Base-by-base conservation (phyloP, 2,113 vertebrate species). In the Scopus umbretta region DNA sequence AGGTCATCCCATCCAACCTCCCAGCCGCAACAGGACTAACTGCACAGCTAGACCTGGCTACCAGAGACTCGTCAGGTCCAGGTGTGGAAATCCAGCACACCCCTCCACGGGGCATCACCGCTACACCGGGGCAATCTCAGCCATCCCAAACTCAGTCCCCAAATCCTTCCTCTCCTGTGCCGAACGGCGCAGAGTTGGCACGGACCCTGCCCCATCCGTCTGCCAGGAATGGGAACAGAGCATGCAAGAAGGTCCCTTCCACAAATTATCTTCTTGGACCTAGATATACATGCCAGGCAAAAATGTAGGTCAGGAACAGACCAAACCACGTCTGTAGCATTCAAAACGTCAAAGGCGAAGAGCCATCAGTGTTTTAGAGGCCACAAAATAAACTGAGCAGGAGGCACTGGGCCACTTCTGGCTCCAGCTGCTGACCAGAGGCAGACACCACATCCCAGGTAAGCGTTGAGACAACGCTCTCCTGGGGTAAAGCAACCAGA, bases 111-210 rank as follows among this genome's bases (percentile, higher is more conserved):
- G 42, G 7, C 75, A 80, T 4, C 22, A 10, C 9, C 1, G 1
- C 15, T 27, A 62, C 10, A 7, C 8, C 2, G 2, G 26, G 18
- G 15, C 36, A 42, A 78, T 9, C 40, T 30, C 47, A 26, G 47
- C 12, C 45, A n/a, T 4, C 43, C 14, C 72, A 56, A 22, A 11
- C 18, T 47, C 3, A 2, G 16, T 12, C 15, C 18, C 32, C 42
- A 65, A 27, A 38, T 6, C 26, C 49, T 58, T 42, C 32, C 17
- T 30, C 17, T 62, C 11, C n/a, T 32, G 62, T 1, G 1, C 47
- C 2, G 1, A 32, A 38, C 0, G 2, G 45, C 7, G 1, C 1
- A 1, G 38, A 30, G 71, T 49, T 1, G 1, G 88, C 63, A 62
- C 21, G 1, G 20, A 20, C 40, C 13, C n/a, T 62, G 55, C 34